Percentiles rank a stretch among this genome's conserved stretches.
Conservation (phyloP, 2,888 invertebrate genomes). For the Parnassius apollo region DNA sequence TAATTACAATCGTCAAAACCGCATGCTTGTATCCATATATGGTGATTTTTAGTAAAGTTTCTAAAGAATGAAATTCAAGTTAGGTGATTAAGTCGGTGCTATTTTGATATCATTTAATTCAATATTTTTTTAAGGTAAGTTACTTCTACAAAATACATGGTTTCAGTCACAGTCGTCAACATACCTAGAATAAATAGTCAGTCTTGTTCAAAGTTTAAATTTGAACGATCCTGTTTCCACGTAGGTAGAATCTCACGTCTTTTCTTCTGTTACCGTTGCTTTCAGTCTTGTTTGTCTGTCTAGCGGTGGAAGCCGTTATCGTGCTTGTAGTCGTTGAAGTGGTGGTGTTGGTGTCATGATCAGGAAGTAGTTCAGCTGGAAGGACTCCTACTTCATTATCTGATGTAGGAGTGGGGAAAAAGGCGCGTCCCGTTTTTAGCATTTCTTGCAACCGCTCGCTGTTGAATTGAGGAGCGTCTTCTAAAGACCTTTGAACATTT, state of each 20-base stretch:
- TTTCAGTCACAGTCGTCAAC: conserved; percentile 35
- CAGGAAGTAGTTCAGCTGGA: conserved; percentile 63
- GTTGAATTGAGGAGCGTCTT: conserved; percentile 53
- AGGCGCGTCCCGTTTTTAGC: conserved; percentile 52
- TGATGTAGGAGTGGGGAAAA: conserved; percentile 61
- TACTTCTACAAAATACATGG: conserved; percentile 27
- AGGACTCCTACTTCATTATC: conserved; percentile 72
- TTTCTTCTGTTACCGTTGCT: conserved; percentile 57
- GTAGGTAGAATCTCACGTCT: conserved; percentile 69
- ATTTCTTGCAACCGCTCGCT: conserved; percentile 51
- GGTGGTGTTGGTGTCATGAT: conserved; percentile 36
- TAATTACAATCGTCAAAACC: too few species aligned
- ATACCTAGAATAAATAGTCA: conserved; percentile 52
- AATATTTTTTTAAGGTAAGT: background rate
- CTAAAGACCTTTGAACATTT: conserved; percentile 59
- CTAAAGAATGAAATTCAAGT: too few species aligned
- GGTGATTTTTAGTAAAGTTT: too few species aligned
- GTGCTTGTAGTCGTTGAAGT: conserved; percentile 43
- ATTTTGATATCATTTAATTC: background rate
- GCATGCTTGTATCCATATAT: too few species aligned
- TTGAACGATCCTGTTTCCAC: conserved; percentile 75
- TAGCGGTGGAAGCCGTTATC: conserved; percentile 42
- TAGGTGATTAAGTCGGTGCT: background rate
- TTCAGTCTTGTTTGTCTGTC: conserved; percentile 45
- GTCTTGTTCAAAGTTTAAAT: conserved; percentile 69